These are phyloP conservation scores for Pluvialis apricaria DNA, from an alignment of 2,113 vertebrate species.

Conservation along the genomic window DNA sequence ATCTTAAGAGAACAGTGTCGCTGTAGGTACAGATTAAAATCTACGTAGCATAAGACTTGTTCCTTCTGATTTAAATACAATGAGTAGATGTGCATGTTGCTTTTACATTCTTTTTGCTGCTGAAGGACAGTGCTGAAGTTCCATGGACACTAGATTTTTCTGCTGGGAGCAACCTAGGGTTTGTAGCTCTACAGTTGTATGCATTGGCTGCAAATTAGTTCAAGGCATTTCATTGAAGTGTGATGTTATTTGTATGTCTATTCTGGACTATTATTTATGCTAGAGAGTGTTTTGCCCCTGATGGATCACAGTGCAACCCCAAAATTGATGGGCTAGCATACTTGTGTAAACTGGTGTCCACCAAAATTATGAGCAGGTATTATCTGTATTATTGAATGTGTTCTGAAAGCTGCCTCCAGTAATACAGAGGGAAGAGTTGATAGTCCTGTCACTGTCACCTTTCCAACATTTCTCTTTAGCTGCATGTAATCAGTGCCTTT, in stretches of 20 bases:
- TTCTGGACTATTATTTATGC: not conserved
- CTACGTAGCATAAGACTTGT: not conserved
- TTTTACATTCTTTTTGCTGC: not conserved
- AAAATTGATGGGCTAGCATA: not conserved
- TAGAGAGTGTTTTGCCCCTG: not conserved
- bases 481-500: not conserved
- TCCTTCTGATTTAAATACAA: not conserved
- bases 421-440: not conserved
- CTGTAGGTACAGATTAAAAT: not conserved
- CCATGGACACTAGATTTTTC: not conserved
- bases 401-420: not conserved
- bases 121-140: not conserved
- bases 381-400: not conserved
- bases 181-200: not conserved
- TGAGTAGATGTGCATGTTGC: not conserved
- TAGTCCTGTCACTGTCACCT: not conserved
- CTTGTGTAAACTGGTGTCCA: not conserved
- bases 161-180: not conserved
- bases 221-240: not conserved
- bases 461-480: not conserved
- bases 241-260: not conserved
- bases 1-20: not conserved
- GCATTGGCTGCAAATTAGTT: not conserved
- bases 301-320: not conserved
- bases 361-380: not conserved